Evolutionary conservation across 2,797 vertebrate species (phyloP).

Genomic region (Babyrousa celebensis): DNA sequence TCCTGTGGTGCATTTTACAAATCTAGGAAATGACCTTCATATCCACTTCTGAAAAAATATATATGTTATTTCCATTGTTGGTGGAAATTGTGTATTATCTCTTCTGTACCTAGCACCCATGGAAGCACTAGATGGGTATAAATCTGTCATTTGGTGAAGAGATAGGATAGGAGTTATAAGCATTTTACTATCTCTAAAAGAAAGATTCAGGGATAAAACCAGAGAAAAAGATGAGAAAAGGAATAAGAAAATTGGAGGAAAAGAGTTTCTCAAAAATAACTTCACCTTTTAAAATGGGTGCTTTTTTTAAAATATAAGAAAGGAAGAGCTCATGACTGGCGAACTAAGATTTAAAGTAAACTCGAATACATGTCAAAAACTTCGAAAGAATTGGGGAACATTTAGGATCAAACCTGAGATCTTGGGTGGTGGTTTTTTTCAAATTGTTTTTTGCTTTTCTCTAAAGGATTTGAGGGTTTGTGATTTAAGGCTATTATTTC

Average conservation of each 20-base stretch:
- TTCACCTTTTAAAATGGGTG: not conserved
- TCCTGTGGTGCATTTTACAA: not conserved
- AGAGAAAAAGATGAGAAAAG: not conserved
- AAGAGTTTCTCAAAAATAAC: slow-evolving; percentile 17
- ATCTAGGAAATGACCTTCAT: not conserved
- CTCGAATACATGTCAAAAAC: not conserved
- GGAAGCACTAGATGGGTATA: not conserved
- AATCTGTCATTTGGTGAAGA: not conserved
- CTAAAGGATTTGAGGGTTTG: not conserved
- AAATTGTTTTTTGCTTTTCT: not conserved
- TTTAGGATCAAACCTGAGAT: not conserved
- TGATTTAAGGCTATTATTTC: not conserved
- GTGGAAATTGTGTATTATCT: not conserved
- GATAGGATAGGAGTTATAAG: not conserved
- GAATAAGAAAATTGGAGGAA: not conserved
- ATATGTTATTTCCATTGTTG: not conserved
- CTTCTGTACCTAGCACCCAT: not conserved
- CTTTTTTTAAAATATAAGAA: not conserved
- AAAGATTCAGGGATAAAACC: not conserved
- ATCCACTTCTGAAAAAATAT: not conserved
- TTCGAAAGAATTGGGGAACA: not conserved
- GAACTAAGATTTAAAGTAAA: not conserved
- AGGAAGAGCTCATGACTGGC: not conserved
- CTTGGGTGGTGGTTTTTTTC: not conserved
- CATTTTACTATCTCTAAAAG: not conserved